A percentile compares a stretch with the other conserved stretches of the same genome.
These are phyloP conservation scores for Philhelius pedissequus DNA, from an alignment of 2,888 invertebrate species.

Conservation along the genomic window DNA sequence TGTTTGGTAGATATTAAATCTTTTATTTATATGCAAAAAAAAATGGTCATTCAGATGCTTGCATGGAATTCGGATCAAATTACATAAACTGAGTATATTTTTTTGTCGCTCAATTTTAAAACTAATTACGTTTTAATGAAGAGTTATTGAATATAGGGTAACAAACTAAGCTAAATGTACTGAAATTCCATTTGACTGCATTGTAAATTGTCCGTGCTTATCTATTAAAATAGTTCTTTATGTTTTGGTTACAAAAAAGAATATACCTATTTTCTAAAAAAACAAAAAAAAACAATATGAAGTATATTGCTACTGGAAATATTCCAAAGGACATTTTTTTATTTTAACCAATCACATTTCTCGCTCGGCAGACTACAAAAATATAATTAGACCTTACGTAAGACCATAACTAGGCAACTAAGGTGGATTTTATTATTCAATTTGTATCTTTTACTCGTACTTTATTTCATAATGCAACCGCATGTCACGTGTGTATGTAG, in stretches of 20 bases:
- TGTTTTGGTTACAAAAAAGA: too few relatives aligned
- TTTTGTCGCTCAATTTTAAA: not conserved
- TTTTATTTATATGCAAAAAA: conserved; percentile 7
- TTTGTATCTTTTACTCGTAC: not conserved
- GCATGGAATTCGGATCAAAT: conserved; percentile 33
- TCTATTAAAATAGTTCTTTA: too few relatives aligned
- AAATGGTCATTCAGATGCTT: conserved; percentile 16
- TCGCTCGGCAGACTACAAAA: conserved; percentile 54
- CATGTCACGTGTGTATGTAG: conserved; percentile 61
- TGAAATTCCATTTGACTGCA: not conserved
- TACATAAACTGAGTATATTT: not conserved
- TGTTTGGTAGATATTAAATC: conserved; percentile 22
- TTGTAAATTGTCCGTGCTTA: not conserved
- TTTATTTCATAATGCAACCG: conserved; percentile 22
- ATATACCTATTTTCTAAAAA: too few relatives aligned
- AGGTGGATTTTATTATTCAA: not conserved
- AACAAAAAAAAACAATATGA: conserved; percentile 45
- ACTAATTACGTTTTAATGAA: conserved; percentile 30
- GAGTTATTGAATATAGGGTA: not conserved
- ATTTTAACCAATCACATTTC: conserved; percentile 55
- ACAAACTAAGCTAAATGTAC: not conserved
- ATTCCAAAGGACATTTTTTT: not conserved
- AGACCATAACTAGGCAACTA: conserved; percentile 23
- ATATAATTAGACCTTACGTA: conserved; percentile 58
- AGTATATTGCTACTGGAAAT: conserved; percentile 1